phyloP scores from a whole-genome alignment of 1,140 invertebrate genomes.

The Drosophila ogumai region DNA sequence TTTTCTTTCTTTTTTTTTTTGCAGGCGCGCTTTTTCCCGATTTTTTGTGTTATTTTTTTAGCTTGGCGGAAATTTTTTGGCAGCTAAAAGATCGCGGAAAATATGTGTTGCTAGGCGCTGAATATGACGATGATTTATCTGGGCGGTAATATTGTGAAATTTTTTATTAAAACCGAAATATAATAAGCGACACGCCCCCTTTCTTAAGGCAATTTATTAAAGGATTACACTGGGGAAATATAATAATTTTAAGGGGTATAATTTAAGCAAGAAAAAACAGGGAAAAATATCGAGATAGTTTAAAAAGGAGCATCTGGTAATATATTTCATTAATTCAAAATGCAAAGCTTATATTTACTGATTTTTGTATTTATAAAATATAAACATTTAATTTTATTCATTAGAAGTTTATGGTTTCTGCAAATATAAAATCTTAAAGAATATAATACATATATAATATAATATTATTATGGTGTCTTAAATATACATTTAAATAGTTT shows the following conservation, averaged over 20 bases:
- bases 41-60: constrained; percentile 15
- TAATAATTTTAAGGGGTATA: neutral
- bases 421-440: no score
- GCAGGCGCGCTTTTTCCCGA: neutral
- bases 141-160: constrained; percentile 17
- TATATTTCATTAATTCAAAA: no score
- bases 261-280: no score
- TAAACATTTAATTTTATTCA: no score
- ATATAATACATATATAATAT: no score
- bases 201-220: neutral
- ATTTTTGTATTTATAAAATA: no score
- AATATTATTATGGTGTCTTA: neutral
- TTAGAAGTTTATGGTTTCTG: no score
- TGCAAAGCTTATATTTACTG: no score
- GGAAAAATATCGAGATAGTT: no score
- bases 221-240: neutral
- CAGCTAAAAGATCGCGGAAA: constrained; percentile 39
- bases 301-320: no score
- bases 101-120: constrained; percentile 36
- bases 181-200: neutral
- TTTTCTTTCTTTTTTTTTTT: neutral
- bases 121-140: constrained; percentile 22
- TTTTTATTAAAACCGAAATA: neutral
- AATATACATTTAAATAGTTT: no score
- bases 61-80: constrained; percentile 63